phyloP scores from a whole-genome alignment of 2,888 invertebrate species.

The Belgica antarctica region DNA sequence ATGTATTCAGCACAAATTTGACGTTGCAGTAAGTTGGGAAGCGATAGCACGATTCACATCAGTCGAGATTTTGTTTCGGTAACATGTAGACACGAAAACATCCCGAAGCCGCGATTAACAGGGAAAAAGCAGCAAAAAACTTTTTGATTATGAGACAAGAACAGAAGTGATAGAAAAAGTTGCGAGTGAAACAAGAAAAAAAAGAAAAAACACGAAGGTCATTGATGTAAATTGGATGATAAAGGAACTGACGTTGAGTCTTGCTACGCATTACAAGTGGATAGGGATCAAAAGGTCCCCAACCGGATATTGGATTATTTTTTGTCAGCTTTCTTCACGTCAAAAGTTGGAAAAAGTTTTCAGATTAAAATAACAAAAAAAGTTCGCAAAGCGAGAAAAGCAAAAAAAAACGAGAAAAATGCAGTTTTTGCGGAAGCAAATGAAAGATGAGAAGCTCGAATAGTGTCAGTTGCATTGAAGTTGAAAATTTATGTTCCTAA shows the following conservation, averaged over 20 bases:
- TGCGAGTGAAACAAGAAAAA: not conserved
- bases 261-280: constrained; percentile 16
- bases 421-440: too few species aligned
- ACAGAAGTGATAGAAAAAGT: not conserved
- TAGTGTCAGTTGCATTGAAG: constrained; percentile 18
- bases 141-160: not conserved
- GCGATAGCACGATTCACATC: constrained; percentile 15
- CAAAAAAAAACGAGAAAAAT: not conserved
- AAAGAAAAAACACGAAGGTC: constrained; percentile 4
- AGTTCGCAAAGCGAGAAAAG: not conserved
- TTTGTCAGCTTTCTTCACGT: not conserved
- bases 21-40: constrained; percentile 25
- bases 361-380: not conserved
- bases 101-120: not conserved
- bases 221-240: constrained; percentile 13
- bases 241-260: not conserved
- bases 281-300: not conserved
- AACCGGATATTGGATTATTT: constrained; percentile 19
- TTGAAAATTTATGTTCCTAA: constrained; percentile 1
- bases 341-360: not conserved
- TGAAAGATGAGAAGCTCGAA: not conserved
- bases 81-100: constrained; percentile 34
- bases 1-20: constrained; percentile 39
- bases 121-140: not conserved
- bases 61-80: constrained; percentile 33